Evolutionary conservation across 2,113 vertebrate species (phyloP).

Genomic region (Plecturocebus donacophilus): DNA sequence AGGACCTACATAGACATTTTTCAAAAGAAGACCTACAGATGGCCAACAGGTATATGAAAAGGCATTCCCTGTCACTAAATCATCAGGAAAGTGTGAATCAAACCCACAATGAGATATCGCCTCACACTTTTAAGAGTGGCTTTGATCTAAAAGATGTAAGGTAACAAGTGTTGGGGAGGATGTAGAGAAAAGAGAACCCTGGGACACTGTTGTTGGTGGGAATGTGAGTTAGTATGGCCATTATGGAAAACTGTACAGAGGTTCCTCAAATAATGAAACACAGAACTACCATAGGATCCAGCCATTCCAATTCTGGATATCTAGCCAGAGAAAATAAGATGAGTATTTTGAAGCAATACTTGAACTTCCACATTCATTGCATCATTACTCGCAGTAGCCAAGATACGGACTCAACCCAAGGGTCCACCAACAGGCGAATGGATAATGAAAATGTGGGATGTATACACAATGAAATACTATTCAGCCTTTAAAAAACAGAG

Average conservation of each 20-base stretch:
- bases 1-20: neutral
- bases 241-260: neutral
- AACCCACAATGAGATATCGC: neutral
- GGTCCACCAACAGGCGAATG: neutral
- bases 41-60: neutral
- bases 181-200: too few relatives aligned
- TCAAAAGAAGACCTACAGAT: neutral
- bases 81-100: neutral
- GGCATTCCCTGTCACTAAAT: neutral
- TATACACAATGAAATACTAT: neutral
- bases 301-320: neutral
- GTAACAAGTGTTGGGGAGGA: neutral
- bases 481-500: neutral
- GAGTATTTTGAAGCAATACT: neutral
- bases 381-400: neutral
- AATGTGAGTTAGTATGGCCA: neutral
- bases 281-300: too few relatives aligned
- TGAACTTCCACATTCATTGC: neutral
- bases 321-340: neutral
- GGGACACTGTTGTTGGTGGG: too few relatives aligned
- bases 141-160: neutral
- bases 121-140: neutral
- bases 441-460: neutral
- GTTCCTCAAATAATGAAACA: neutral
- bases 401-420: neutral